Base-by-base conservation (phyloP, 2,797 vertebrate genomes). In the Jordanella pulchra region DNA sequence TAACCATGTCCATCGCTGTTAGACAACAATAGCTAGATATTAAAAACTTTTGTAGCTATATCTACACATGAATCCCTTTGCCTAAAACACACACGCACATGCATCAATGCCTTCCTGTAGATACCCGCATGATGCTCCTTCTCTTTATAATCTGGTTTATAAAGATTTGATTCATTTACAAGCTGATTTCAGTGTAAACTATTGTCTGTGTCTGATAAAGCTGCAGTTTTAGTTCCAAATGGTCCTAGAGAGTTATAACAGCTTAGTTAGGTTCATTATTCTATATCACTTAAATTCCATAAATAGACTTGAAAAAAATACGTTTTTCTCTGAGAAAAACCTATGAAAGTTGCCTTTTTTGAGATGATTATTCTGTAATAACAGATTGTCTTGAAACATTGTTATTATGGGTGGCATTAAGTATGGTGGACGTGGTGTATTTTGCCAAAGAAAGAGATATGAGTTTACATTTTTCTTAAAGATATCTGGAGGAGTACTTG, bases 401-500 rank as follows among this genome's bases (percentile, higher is more conserved):
- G 6, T 48, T 48, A 50, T 50, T 7, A 23, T 50, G 6, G 6
- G 18, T 50, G 48, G 7, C 18, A 23, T 23, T 21, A 21, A 5
- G 9, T 50, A 45, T 45, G 44, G 13, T 12, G 14, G 44, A 15
- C 44, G 6, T 18, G 48, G 18, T 23, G 10, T 23, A 53, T 60
- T 64, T 54, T 35, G 51, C 56, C 9, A 17, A 14, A 28, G 21
- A 63, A 63, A 63, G 32, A 5, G 42, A 42, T 63, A 3, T 75
- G 53, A 54, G 27, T 27, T 0, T 78, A 14, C 64, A 28, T 77
- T 21, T 65, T 42, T 74, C n/a, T 65, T 81, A 50, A 87, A 95
- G 95, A 69, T 90, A 86, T 73, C 83, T 92, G 70, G 92, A 91
- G 60, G 94, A 94, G 69, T 94, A 95, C 92, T 95, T 96, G 91